These are phyloP conservation scores for Rhingia campestris DNA, from an alignment of 2,888 invertebrate genomes.

Conservation along the genomic window DNA sequence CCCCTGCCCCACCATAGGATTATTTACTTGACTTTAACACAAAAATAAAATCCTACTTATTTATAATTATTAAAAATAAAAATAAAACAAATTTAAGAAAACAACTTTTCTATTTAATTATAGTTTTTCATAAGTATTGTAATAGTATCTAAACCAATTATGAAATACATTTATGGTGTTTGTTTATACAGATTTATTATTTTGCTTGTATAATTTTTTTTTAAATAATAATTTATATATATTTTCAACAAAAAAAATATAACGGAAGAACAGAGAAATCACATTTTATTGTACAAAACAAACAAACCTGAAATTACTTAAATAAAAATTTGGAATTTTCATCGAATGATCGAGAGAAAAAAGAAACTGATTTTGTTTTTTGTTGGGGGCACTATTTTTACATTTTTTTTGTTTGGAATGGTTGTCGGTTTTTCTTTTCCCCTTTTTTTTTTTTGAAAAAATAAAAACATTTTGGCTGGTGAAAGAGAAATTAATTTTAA, in stretches of 20 bases:
- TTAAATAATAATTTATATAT: constrained; percentile 55
- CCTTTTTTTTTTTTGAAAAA: constrained; percentile 19
- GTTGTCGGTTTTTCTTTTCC: constrained; percentile 60
- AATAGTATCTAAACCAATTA: constrained; percentile 6
- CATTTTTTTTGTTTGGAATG: constrained; percentile 33
- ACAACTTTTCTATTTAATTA: constrained; percentile 38
- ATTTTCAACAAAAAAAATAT: constrained; percentile 20
- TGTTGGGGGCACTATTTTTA: constrained; percentile 18
- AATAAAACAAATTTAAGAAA: constrained; percentile 20
- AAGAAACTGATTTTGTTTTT: constrained; percentile 58
- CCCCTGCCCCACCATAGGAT: constrained; percentile 12
- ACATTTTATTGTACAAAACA: constrained; percentile 63
- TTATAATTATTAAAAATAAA: constrained; percentile 29
- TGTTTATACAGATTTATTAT: constrained; percentile 53
- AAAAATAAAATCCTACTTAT: constrained; percentile 31
- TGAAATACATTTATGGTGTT: constrained; percentile 51
- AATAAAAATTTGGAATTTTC: constrained; percentile 65
- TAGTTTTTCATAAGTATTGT: constrained; percentile 41
- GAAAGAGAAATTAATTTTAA: constrained; percentile 20
- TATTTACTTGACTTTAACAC: constrained; percentile 43
- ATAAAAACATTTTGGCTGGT: constrained; percentile 40
- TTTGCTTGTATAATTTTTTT: constrained; percentile 63
- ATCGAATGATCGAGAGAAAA: constrained; percentile 51
- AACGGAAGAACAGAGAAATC: constrained; percentile 43
- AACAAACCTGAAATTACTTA: constrained; percentile 63